Evolutionary conservation across 2,888 invertebrate species (phyloP).

Genomic region (Napeogenes sylphis): DNA sequence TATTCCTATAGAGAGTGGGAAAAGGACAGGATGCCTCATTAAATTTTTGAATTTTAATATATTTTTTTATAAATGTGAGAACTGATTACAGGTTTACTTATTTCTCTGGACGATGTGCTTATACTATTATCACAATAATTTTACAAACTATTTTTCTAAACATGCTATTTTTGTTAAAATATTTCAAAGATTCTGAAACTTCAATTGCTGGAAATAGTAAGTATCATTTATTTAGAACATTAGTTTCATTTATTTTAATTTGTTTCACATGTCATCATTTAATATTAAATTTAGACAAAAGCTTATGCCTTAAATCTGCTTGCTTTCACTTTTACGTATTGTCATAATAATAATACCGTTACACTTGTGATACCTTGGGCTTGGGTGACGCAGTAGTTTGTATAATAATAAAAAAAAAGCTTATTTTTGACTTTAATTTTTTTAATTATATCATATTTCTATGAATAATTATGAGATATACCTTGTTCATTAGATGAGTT

Average conservation of each 20-base stretch:
- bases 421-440: no score
- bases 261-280: background rate
- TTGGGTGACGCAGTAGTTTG: no score
- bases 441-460: no score
- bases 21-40: no score
- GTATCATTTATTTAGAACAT: slow-evolving; percentile 20
- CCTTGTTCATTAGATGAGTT: no score
- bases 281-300: background rate
- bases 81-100: slow-evolving; percentile 45
- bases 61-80: background rate
- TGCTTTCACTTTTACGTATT: no score
- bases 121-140: slow-evolving; percentile 41
- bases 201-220: slow-evolving; percentile 47
- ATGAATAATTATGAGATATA: no score
- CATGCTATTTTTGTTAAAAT: slow-evolving; percentile 37
- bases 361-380: no score
- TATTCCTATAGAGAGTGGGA: no score
- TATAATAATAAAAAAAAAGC: no score
- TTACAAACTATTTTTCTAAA: slow-evolving; percentile 37
- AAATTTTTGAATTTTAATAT: background rate
- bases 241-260: background rate
- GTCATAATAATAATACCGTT: no score
- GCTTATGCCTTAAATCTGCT: no score
- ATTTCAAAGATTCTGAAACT: slow-evolving; percentile 38
- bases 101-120: slow-evolving; percentile 46